Base-by-base conservation (phyloP, 2,797 vertebrate species). In the Oreonectes daqikongensis region DNA sequence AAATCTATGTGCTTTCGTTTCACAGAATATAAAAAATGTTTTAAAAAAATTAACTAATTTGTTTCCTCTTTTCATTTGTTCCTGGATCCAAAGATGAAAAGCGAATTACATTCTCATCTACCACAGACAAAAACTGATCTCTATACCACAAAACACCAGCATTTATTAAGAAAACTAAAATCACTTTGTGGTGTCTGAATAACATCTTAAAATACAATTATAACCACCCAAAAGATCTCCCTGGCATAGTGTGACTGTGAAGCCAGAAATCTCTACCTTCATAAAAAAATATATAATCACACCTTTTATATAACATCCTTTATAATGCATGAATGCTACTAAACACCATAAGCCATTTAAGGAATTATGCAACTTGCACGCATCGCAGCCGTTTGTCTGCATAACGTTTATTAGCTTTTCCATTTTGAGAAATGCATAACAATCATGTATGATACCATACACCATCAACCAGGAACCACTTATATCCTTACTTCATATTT, bases 281-380 rank as follows among this genome's bases (percentile, higher is more conserved):
- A 55, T 52, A 48, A 64, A 5, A 66, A 22, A 55, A 52, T 42
- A 26, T 24, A 71, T 5, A 15, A 65, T 64, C 60, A 65, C 48
- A 32, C 35, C 50, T 30, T 57, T 75, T 57, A 75, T 35, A 18
- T 61, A 35, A 66, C 63, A 18, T 38, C 63, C 30, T 57, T 55
- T 32, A 55, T 44, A 50, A 66, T 30, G n/a, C 61, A 44, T 24
- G 10, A 66, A 66, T 53, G 48, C 73, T 61, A 32, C 26, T 59
- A 17, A 22, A 66, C 66, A 71, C 28, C 61, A 72, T 60, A 46
- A 32, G 55, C 68, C 67, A 44, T 52, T 77, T 20, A n/a, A 32
- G 75, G 15, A 72, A 60, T 80, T 80, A 72, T 61, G 63, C 73
- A 75, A 75, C 67, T 30, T 63, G 26, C 18, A 59, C 55, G 60